Conservation (phyloP, 2,888 invertebrate species). For the Macroteleia sp. region DNA sequence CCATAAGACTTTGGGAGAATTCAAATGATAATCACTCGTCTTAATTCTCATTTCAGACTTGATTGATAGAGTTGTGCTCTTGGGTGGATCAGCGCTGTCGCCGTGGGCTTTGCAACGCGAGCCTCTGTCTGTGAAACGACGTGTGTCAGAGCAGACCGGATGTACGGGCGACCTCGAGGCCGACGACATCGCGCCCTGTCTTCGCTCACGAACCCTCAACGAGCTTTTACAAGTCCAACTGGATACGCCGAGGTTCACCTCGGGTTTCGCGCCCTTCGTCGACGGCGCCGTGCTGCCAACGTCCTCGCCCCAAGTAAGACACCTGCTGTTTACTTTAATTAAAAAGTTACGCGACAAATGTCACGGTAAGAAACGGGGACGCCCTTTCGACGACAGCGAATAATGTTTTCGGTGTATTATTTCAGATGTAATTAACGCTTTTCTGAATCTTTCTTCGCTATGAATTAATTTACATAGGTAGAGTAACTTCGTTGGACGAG, state of each 20-base stretch:
- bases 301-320: constrained; percentile 74
- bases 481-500: too few species aligned
- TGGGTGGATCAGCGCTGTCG: constrained; percentile 95
- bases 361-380: background rate
- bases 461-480: too few species aligned
- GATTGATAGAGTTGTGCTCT: constrained; percentile 92
- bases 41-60: constrained; percentile 88
- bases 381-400: constrained; percentile 9
- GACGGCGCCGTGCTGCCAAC: constrained; percentile 92
- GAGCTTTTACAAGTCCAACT: constrained; percentile 90
- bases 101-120: constrained; percentile 96
- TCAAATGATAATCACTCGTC: too few species aligned
- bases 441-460: too few species aligned
- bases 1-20: too few species aligned
- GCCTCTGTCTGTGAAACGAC: constrained; percentile 91
- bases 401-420: constrained; percentile 21
- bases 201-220: constrained; percentile 90
- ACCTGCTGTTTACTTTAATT: constrained; percentile 27
- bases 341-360: constrained; percentile 24
- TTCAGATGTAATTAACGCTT: constrained; percentile 31
- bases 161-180: constrained; percentile 92
- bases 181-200: constrained; percentile 93
- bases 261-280: constrained; percentile 97
- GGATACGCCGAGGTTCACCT: constrained; percentile 92
- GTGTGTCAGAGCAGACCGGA: constrained; percentile 92